Conservation (phyloP, 2,797 vertebrate genomes). For the Falco cherrug region DNA sequence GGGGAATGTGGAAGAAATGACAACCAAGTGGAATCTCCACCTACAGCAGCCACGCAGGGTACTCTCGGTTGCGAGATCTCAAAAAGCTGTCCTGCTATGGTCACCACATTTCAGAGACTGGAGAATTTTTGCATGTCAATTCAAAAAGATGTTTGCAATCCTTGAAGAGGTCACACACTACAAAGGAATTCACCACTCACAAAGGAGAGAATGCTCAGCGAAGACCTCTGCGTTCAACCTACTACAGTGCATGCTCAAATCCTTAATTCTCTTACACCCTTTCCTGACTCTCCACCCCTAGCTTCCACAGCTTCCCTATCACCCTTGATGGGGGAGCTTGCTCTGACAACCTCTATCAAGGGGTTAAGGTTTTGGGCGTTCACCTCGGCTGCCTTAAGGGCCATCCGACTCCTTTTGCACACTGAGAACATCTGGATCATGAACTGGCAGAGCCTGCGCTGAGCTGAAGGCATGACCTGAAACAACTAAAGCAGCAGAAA, state of each 20-base stretch:
- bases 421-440: not conserved
- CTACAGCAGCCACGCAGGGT: not conserved
- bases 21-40: not conserved
- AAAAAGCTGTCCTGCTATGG: not conserved
- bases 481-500: not conserved
- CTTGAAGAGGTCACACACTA: not conserved
- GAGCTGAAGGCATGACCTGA: not conserved
- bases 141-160: not conserved
- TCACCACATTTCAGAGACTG: not conserved
- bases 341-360: not conserved
- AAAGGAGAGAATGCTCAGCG: rapidly evolving
- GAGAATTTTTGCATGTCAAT: not conserved
- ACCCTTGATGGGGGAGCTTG: no score
- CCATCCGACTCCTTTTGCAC: not conserved
- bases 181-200: not conserved
- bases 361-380: not conserved
- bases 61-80: not conserved
- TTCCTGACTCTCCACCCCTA: not conserved
- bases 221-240: not conserved
- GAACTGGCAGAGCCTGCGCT: not conserved
- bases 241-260: not conserved
- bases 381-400: not conserved
- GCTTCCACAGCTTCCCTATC: not conserved
- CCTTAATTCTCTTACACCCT: not conserved
- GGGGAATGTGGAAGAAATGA: not conserved